Percentiles rank a stretch among this genome's conserved stretches.
Evolutionary conservation across 1,140 invertebrate species (phyloP).

Genomic region (Brachionus asplanchnoidis): DNA sequence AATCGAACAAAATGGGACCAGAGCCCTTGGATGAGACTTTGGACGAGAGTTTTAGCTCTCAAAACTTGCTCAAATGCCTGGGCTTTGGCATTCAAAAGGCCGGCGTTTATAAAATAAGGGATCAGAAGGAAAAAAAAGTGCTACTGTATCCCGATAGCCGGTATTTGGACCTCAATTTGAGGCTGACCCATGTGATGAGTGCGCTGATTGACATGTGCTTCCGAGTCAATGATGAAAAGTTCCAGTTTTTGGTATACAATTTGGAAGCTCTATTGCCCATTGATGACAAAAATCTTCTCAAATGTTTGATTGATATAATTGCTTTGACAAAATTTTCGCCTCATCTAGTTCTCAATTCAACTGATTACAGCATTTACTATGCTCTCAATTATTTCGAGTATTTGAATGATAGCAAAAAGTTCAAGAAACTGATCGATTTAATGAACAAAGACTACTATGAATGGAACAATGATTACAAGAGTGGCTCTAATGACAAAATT

Average conservation of each 20-base stretch:
- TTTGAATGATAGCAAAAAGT: background rate
- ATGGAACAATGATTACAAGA: background rate
- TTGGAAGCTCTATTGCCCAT: constrained; percentile 17
- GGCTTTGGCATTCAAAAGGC: constrained; percentile 21
- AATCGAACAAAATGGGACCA: constrained; percentile 10
- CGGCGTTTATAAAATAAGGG: background rate
- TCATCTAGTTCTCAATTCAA: background rate
- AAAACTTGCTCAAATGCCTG: constrained; percentile 14
- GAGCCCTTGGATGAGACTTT: background rate
- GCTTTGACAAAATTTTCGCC: constrained; percentile 37
- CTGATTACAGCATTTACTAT: constrained; percentile 19
- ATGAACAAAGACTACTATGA: background rate
- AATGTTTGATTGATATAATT: constrained; percentile 16
- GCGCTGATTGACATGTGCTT: constrained; percentile 17
- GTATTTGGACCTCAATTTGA: constrained; percentile 23
- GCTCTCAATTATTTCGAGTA: constrained; percentile 13
- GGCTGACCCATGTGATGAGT: constrained; percentile 14
- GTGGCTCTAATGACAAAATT: background rate
- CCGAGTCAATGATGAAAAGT: background rate
- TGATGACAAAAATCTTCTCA: constrained; percentile 25
- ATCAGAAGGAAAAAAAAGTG: constrained; percentile 7
- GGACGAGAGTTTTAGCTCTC: background rate
- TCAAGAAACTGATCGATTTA: background rate
- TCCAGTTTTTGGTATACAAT: constrained; percentile 7
- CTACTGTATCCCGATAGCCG: background rate